Base-by-base conservation (phyloP, 2,888 invertebrate genomes). In the Colostygia pectinataria region DNA sequence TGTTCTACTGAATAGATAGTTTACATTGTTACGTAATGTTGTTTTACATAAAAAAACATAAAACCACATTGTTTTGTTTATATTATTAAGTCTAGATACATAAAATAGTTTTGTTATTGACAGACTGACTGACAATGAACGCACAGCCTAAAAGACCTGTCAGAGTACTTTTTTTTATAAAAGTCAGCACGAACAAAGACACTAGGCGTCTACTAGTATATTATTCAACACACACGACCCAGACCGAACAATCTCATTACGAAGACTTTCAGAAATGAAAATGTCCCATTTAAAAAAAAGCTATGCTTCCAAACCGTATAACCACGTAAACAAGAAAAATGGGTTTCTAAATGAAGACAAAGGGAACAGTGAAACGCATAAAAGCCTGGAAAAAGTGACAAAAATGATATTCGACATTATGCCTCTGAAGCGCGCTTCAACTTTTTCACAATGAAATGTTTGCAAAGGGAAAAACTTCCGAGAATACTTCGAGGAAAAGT, bases 241-340 rank as follows among this genome's bases (percentile, higher is more conserved):
- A 20, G 32, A 46, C 31, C 18, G 5, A 31, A 32, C 42, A 47
- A 59, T 57, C 55, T 52, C 53, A 59, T 57, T 57, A 55, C 10
- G 8, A 14, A 36, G 40, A 50, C 48, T 55, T 57, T 53, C 39
- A 47, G 23, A 51, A 58, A 55, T 54, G 57, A 49, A 44, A 49
- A 44, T 12, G 28, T 34, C 34, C 18, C 29, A 15, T 39, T 42
- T 18, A 41, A 59, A 68, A 59, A 68, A 64, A 58, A 43, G 52
- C 46, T 47, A 50, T 59, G 55, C 54, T 59, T 59, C 58, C 66
- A 67, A 71, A 74, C 63, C 59, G 65, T 63, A 72, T 80, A 71
- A 67, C 59, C 48, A 71, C 63, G 74, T 78, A 81, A 83, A 83
- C 70, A 80, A 75, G 80, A 83, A 67, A 77, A 84, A 84, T 83